Evolutionary conservation across 2,113 vertebrate species (phyloP).

Genomic region (Shinisaurus crocodilurus): DNA sequence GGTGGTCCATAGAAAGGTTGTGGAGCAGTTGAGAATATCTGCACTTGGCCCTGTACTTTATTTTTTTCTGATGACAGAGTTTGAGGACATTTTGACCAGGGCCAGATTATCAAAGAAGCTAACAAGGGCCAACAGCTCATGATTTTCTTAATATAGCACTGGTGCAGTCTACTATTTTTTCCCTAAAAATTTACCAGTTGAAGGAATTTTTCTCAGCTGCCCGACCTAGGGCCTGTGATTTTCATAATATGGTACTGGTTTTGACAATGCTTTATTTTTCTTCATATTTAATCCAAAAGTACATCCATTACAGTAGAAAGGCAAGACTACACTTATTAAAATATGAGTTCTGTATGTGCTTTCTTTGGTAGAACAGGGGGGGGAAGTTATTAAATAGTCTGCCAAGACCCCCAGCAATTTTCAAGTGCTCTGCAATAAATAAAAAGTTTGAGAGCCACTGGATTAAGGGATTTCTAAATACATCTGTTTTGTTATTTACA

Average conservation of each 20-base stretch:
- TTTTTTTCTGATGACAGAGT: too few relatives aligned
- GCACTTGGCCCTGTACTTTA: too few relatives aligned
- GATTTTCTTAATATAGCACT: background rate
- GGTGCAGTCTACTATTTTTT: background rate
- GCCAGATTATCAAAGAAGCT: background rate
- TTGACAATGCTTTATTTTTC: too few relatives aligned
- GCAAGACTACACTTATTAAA: background rate
- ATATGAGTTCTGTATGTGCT: background rate
- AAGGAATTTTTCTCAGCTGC: background rate
- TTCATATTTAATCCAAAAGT: too few relatives aligned
- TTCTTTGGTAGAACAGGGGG: background rate
- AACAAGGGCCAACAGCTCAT: background rate
- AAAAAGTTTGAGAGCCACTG: background rate
- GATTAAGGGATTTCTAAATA: background rate
- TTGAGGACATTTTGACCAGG: background rate
- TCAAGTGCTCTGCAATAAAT: background rate
- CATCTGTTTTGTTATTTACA: rapidly evolving
- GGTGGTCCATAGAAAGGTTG: background rate
- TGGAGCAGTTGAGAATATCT: too few relatives aligned
- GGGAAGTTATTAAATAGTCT: background rate
- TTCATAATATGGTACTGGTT: too few relatives aligned
- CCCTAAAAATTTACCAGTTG: background rate
- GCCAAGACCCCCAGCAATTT: background rate
- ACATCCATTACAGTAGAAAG: background rate
- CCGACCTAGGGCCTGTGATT: too few relatives aligned